Evolutionary conservation across 2,888 invertebrate genomes (phyloP).

Genomic region (Apotomis turbidana): DNA sequence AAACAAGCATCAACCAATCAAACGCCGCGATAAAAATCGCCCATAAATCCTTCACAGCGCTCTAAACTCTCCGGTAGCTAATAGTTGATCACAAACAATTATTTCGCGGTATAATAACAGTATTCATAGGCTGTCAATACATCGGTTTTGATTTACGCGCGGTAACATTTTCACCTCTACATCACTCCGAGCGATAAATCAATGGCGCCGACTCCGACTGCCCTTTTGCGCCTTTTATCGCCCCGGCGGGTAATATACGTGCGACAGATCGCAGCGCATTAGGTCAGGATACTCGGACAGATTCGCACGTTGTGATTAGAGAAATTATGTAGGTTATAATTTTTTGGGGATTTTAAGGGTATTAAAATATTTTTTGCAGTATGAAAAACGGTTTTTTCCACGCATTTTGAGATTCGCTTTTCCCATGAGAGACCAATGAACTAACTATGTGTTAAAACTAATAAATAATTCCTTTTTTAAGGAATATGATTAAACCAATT

Average conservation of each 20-base stretch:
- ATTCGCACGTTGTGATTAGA: constrained; percentile 35
- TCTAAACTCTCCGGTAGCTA: constrained; percentile 46
- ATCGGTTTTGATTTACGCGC: constrained; percentile 73
- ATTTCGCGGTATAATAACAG: constrained; percentile 64
- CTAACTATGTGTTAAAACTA: no score
- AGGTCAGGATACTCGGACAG: constrained; percentile 36
- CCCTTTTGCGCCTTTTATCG: constrained; percentile 64
- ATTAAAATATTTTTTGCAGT: no score
- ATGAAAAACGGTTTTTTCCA: no score
- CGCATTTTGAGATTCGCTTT: no score
- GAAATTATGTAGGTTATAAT: constrained; percentile 25
- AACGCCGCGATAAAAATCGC: constrained; percentile 24
- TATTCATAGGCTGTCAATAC: constrained; percentile 80
- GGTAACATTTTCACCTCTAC: constrained; percentile 58
- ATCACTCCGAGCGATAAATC: constrained; percentile 72
- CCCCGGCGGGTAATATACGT: constrained; percentile 59
- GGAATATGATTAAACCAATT: no score
- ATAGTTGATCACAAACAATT: constrained; percentile 54
- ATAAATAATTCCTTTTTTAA: no score
- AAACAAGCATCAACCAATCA: constrained; percentile 13
- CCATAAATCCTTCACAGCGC: constrained; percentile 34
- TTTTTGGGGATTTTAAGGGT: not conserved
- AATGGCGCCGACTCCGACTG: constrained; percentile 57
- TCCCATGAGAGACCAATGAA: not conserved
- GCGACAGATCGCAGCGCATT: constrained; percentile 46